phyloP scores from a whole-genome alignment of 92 coral and sea anemone genomes.

The Bergia sp. region DNA sequence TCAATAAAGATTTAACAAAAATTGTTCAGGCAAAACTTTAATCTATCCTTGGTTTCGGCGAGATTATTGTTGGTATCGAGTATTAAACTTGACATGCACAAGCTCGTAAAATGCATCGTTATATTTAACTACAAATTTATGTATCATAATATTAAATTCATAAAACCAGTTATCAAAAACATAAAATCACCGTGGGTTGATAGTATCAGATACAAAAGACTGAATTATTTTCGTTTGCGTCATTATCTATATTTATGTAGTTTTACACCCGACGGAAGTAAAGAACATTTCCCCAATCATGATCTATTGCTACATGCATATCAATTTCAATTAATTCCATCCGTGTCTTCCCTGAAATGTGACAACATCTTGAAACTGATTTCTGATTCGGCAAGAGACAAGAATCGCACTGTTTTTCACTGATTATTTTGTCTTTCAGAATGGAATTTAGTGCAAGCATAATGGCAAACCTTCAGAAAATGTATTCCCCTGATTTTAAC shows the following conservation, averaged over 20 bases:
- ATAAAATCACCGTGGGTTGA: neutral
- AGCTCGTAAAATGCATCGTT: neutral
- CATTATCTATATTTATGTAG: neutral
- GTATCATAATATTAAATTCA: neutral
- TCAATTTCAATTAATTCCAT: slow-evolving; percentile 10
- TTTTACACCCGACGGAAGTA: slow-evolving; percentile 1
- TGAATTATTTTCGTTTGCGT: neutral
- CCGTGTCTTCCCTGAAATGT: neutral
- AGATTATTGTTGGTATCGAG: neutral
- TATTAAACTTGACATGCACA: neutral
- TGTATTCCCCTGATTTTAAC: neutral
- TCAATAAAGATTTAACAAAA: slow-evolving; percentile 9
- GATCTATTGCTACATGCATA: slow-evolving; percentile 18
- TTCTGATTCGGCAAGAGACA: neutral
- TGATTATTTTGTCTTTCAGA: neutral
- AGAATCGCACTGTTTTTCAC: neutral
- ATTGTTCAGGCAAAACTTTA: slow-evolving; percentile 30
- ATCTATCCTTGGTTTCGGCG: neutral
- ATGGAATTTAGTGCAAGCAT: neutral
- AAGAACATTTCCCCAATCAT: neutral
- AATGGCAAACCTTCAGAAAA: neutral
- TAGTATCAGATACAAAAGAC: neutral
- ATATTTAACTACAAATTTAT: neutral
- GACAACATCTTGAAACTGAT: neutral
- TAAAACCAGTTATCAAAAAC: neutral